Percentiles rank a stretch among this genome's conserved stretches.
Evolutionary conservation across 2,888 invertebrate genomes (phyloP).

Genomic region (Luperina testacea): DNA sequence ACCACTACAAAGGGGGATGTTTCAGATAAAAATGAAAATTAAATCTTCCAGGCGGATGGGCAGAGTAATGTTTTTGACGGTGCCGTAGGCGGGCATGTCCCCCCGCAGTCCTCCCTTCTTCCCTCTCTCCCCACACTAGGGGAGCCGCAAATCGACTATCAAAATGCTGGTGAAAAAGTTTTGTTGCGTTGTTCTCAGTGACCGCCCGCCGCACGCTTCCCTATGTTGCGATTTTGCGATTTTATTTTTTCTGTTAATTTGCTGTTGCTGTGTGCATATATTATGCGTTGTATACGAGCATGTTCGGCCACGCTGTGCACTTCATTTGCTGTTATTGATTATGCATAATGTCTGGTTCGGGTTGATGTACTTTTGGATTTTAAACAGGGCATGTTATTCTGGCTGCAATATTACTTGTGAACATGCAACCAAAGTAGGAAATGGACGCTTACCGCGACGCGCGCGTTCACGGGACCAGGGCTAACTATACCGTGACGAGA

Average conservation of each 20-base stretch:
- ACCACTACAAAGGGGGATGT: slow-evolving; percentile 90
- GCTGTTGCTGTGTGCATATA: slow-evolving; percentile 54
- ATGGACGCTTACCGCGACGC: background rate
- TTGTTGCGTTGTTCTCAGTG: slow-evolving; percentile 83
- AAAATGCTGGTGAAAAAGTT: slow-evolving; percentile 86
- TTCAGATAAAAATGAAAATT: slow-evolving; percentile 91
- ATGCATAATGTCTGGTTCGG: slow-evolving; percentile 48
- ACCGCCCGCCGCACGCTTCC: slow-evolving; percentile 81
- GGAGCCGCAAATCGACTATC: slow-evolving; percentile 89
- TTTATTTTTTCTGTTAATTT: slow-evolving; percentile 72
- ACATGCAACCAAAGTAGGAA: background rate
- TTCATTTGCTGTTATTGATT: slow-evolving; percentile 69
- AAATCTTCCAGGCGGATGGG: slow-evolving; percentile 90
- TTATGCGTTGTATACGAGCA: slow-evolving; percentile 22
- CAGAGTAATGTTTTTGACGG: slow-evolving; percentile 90
- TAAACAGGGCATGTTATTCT: background rate
- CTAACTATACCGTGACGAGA: too few relatives aligned
- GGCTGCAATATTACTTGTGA: background rate
- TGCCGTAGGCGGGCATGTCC: slow-evolving; percentile 78
- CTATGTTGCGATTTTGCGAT: slow-evolving; percentile 72
- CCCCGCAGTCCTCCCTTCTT: slow-evolving; percentile 59
- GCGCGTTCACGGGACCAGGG: too few relatives aligned
- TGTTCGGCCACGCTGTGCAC: slow-evolving; percentile 28
- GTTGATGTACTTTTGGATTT: slow-evolving; percentile 16
- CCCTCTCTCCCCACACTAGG: slow-evolving; percentile 66